phyloP scores from a whole-genome alignment of 2,113 vertebrate species.

The Regulus satrapa region DNA sequence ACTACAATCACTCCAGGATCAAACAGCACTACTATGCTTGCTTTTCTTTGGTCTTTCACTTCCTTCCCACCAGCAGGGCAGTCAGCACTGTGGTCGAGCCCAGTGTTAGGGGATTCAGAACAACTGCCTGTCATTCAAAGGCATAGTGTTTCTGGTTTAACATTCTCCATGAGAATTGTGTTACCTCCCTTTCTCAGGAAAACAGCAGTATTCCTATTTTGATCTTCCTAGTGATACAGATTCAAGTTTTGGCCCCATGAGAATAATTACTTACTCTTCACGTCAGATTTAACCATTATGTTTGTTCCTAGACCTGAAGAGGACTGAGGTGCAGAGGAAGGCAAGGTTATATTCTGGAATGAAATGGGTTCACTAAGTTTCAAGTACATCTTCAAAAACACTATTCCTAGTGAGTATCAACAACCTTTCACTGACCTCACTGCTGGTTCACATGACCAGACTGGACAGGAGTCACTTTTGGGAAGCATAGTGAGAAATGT shows the following conservation, averaged over 20 bases:
- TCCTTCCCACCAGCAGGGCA: not conserved
- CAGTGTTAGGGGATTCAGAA: not conserved
- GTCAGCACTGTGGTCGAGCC: fast-evolving
- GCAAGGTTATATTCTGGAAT: not conserved
- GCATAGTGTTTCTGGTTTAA: not conserved
- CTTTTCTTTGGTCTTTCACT: slow-evolving; percentile 36
- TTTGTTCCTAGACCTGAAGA: not conserved
- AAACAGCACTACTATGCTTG: not conserved
- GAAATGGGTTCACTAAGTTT: not conserved
- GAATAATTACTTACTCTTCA: not conserved
- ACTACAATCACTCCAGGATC: not conserved
- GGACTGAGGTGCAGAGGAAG: not conserved
- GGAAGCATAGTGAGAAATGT: not conserved
- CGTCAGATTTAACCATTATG: not conserved
- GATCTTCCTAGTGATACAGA: not conserved
- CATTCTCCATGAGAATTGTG: not conserved
- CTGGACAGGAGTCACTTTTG: not conserved
- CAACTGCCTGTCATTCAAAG: not conserved
- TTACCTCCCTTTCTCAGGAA: not conserved
- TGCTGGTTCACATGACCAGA: not conserved
- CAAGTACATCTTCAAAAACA: not conserved
- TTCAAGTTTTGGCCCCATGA: not conserved
- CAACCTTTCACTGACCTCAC: not conserved
- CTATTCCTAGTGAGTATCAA: not conserved
- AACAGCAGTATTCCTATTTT: not conserved